Base-by-base conservation (phyloP, 2,888 invertebrate genomes). In the Drosophila emarginata region DNA sequence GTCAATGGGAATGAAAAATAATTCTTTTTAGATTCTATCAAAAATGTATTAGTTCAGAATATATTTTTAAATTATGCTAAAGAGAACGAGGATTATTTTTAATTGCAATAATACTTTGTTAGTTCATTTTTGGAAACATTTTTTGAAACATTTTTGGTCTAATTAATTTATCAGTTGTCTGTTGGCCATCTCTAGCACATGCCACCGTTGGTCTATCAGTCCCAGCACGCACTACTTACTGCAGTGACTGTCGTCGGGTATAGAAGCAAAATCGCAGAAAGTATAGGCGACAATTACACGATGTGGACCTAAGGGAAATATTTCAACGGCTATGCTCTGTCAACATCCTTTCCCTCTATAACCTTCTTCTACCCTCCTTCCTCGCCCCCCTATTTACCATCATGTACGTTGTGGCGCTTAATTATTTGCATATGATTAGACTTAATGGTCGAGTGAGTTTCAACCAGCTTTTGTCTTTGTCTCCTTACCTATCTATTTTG, bases 381-480 rank as follows among this genome's bases (percentile, higher is more conserved):
- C 28, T 6, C 28, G 4, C 32, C 32, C 32, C 32, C 32, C 28
- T 5, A 28, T 6, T 28, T 54, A 23, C 26, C 45, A 15, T 7
- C 18, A 9, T 39, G 52, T 54, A 58, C 23, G 64, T 52, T 60
- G 65, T 66, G 56, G 79, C 72, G 80, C 88, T 90, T 90, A 90
- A 90, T 90, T 90, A 90, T 90, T 90, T 90, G 90, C 90, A 90
- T 90, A 89, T 90, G 88, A 89, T 83, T 83, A 83, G 88, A 83
- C 83, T 75, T 78, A 81, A 84, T 84, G 79, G 85, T 75, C 75
- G 83, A 78, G 74, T 73, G 78, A 78, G 79, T 67, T 73, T 63
- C 52, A 52, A 36, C 28, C 39, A 15, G 39, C 57, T 45, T 45
- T 45, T 26, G 40, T 15, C 57, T 14, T 39, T 40, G 14, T 11